phyloP scores from a whole-genome alignment of 2,888 invertebrate species.

The Agonopterix arenella region DNA sequence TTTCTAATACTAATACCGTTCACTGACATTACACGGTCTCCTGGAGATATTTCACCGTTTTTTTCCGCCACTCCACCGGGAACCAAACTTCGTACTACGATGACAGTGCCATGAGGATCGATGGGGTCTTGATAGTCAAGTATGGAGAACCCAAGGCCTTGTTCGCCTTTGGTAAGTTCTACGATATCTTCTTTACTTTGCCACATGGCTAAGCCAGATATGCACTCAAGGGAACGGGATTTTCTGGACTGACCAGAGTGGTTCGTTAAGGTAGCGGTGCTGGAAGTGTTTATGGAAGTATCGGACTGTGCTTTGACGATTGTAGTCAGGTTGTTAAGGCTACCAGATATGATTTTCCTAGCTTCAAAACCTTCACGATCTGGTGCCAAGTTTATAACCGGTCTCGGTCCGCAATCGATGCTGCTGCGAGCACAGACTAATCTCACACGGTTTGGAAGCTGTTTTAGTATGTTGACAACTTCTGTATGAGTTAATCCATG shows the following conservation, averaged over 20 bases:
- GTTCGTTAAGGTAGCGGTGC: slow-evolving; percentile 87
- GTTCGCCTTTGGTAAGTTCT: slow-evolving; percentile 93
- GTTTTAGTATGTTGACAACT: slow-evolving; percentile 96
- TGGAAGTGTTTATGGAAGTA: slow-evolving; percentile 92
- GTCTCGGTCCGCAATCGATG: slow-evolving; percentile 80
- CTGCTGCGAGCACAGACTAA: slow-evolving; percentile 91
- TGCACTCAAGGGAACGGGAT: slow-evolving; percentile 96
- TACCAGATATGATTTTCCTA: slow-evolving; percentile 89
- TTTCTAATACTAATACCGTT: slow-evolving; percentile 94
- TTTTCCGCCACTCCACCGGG: slow-evolving; percentile 98
- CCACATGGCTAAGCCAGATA: slow-evolving; percentile 98
- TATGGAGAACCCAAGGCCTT: slow-evolving; percentile 98
- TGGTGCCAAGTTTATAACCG: slow-evolving; percentile 86
- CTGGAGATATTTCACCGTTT: slow-evolving; percentile 96
- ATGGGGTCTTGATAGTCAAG: slow-evolving; percentile 98
- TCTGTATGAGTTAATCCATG: slow-evolving; percentile 97
- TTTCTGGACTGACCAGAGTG: slow-evolving; percentile 81
- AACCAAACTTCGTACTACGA: slow-evolving; percentile 97
- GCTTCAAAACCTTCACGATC: slow-evolving; percentile 88
- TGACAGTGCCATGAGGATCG: slow-evolving; percentile 96
- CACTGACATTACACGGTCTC: slow-evolving; percentile 94
- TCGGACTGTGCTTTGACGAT: slow-evolving; percentile 97
- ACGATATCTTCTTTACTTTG: slow-evolving; percentile 94
- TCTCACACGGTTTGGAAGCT: slow-evolving; percentile 92
- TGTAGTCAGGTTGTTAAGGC: slow-evolving; percentile 87